Evolutionary conservation across 2,797 vertebrate genomes (phyloP).

Genomic region (Acrocephalus scirpaceus): DNA sequence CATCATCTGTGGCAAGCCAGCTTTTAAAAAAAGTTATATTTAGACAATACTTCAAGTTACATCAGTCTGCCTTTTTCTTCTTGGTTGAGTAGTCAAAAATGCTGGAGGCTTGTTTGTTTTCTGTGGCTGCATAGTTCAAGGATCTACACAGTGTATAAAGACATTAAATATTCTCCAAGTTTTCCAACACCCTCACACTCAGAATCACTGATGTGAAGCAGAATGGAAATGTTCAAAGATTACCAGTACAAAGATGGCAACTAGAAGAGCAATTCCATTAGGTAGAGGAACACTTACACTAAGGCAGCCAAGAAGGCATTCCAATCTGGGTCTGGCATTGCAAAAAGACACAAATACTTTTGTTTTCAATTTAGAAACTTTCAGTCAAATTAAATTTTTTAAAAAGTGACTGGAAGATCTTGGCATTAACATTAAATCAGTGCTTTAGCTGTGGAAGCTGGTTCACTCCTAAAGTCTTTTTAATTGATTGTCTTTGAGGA

Average conservation of each 20-base stretch:
- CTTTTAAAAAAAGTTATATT: neutral
- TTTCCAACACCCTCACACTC: neutral
- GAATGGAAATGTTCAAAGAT: neutral
- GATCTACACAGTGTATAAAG: neutral
- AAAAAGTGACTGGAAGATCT: neutral
- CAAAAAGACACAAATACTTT: neutral
- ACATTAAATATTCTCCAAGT: neutral
- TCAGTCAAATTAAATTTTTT: neutral
- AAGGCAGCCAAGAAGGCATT: neutral
- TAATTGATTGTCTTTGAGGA: constrained; percentile 62
- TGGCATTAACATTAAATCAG: constrained; percentile 46
- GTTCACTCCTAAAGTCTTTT: constrained; percentile 63
- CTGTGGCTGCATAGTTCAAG: neutral
- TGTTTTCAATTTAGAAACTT: neutral
- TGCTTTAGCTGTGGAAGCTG: constrained; percentile 71
- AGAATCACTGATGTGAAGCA: neutral
- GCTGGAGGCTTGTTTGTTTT: neutral
- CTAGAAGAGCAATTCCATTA: neutral
- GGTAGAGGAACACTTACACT: neutral
- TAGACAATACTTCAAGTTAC: neutral
- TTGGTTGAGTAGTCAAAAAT: neutral
- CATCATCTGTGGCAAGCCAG: neutral
- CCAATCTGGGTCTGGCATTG: neutral
- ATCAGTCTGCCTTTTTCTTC: neutral
- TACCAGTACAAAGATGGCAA: neutral